Evolutionary conservation across 2,888 invertebrate genomes (phyloP), one percentile per base, ranked within the genome.

Genomic region (Corythucha ciliata): DNA sequence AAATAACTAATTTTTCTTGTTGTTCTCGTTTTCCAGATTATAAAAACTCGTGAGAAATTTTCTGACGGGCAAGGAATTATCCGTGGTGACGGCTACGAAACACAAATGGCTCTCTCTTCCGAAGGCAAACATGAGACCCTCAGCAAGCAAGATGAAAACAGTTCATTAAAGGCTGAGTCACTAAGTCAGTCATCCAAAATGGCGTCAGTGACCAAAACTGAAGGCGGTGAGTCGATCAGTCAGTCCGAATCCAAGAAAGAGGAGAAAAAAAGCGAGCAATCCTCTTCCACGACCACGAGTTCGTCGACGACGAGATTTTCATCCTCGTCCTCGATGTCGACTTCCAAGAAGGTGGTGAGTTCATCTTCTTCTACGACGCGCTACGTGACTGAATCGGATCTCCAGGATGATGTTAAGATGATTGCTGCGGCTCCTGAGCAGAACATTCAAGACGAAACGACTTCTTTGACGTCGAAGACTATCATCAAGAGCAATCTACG

Each of bases 141-240:
- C 2, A 48, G 54, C 1, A 48, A 53, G 24, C 27, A 53, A 5
- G 52, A 57, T 21, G 58, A 57, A 21, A 56, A 55, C 29, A 55
- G 53, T n/a, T 45, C 50, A 8, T 48, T 53, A 7, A 54, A 55
- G 34, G 41, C 51, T 12, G 53, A 55, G 33, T 46, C 49, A 12
- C 40, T 52, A 22, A 57, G 50, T 29, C 52, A 53, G 29, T 47
- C 47, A 3, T 52, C 53, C 3, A 42, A 54, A 10, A 36, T 54
- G 10, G 42, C 54, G 12, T 53, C 59, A 18, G 55, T 53, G 20
- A 54, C 57, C 20, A 55, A 58, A 34, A 49, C 56, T 2, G 57
- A 57, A 14, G 39, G 29, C 47, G 57, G 55, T 10, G 55, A 58
- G 16, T 45, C 14, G 12, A 39, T 33, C 5, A 49, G 54, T n/a